Percentiles rank a stretch among this genome's conserved stretches.
Evolutionary conservation across 2,888 invertebrate genomes (phyloP).

Genomic region (Platycheirus albimanus): DNA sequence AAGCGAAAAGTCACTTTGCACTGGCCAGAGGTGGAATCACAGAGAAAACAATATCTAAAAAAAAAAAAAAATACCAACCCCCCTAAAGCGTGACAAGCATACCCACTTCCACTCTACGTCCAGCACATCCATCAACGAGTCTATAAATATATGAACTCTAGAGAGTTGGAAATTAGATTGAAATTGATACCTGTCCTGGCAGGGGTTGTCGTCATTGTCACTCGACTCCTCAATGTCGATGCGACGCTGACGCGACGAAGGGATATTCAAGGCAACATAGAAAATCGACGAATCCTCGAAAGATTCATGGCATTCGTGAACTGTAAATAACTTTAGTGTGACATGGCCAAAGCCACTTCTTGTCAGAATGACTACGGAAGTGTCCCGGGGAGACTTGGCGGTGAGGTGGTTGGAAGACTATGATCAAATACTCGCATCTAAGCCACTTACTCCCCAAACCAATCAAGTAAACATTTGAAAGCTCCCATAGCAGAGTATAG

Average conservation of each 20-base stretch:
- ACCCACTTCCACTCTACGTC: conserved; percentile 21
- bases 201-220: conserved; percentile 45
- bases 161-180: conserved; percentile 67
- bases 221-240: too few relatives aligned
- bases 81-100: conserved; percentile 40
- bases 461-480: conserved; percentile 69
- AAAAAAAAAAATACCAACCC: conserved; percentile 1
- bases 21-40: conserved; percentile 47
- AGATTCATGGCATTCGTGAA: conserved; percentile 57
- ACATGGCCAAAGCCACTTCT: conserved; percentile 64
- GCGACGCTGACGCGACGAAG: conserved; percentile 7
- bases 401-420: neutral
- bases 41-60: conserved; percentile 1
- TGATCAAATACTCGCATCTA: conserved; percentile 52
- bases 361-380: conserved; percentile 34
- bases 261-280: neutral
- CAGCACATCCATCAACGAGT: conserved; percentile 57
- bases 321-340: conserved; percentile 71
- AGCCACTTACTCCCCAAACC: conserved; percentile 71
- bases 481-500: conserved; percentile 42
- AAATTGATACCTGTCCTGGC: conserved; percentile 64
- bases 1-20: conserved; percentile 42
- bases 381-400: conserved; percentile 21
- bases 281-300: conserved; percentile 29
- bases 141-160: conserved; percentile 46